phyloP scores from a whole-genome alignment of 2,113 vertebrate species.

The Eonycteris spelaea region DNA sequence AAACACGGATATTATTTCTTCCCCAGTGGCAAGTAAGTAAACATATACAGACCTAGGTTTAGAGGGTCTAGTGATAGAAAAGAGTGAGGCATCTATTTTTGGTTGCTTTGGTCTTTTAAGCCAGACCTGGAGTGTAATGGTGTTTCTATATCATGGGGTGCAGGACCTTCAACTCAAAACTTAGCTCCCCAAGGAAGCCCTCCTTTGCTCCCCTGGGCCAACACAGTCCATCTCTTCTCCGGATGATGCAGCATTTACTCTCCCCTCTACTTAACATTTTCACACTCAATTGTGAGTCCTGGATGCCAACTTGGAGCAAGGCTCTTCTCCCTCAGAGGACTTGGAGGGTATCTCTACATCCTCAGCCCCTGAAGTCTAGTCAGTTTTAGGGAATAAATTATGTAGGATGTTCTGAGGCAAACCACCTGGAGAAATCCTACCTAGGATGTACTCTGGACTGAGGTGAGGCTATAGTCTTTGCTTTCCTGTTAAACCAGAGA shows the following conservation, averaged over 20 bases:
- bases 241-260: not conserved
- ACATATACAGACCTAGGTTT: not conserved
- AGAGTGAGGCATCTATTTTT: not conserved
- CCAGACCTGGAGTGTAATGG: too few species aligned
- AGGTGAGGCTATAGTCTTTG: not conserved
- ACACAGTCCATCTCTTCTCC: not conserved
- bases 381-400: not conserved
- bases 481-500: not conserved
- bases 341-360: not conserved
- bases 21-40: not conserved
- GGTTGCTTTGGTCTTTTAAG: not conserved
- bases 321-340: fast-evolving
- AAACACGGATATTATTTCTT: not conserved
- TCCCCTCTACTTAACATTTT: not conserved
- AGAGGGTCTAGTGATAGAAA: not conserved
- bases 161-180: not conserved
- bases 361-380: not conserved
- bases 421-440: not conserved
- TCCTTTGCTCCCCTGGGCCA: not conserved
- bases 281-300: not conserved
- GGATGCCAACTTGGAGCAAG: not conserved
- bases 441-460: not conserved
- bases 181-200: not conserved
- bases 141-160: too few species aligned
- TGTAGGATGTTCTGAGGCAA: not conserved